Base-by-base conservation (phyloP, 2,888 invertebrate genomes). In the Linyphia triangularis region DNA sequence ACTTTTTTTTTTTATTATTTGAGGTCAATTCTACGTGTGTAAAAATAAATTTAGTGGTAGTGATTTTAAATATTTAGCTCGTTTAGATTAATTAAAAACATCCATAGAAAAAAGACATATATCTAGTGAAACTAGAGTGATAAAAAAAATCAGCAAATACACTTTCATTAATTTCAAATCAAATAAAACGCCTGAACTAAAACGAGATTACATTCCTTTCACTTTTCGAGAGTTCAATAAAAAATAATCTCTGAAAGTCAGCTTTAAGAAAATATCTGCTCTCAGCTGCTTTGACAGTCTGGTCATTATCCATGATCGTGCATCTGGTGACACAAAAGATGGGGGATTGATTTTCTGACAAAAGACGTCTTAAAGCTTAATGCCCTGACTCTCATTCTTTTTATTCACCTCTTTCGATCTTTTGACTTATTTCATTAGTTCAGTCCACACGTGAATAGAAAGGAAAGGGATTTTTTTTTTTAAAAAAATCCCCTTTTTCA, bases 281-380 rank as follows among this genome's bases (percentile, higher is more conserved):
- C n/a, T 57, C 19, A 30, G 10, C 7, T 22, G 28, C 37, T 75
- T 75, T 1, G 10, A 10, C 16, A 72, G 51, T 13, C 2, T 6
- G 33, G 33, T 37, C 75, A 59, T 75, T 75, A 59, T 33, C 30
- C 30, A 26, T 4, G 4, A 59, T 13, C 33, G 22, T 24, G 61
- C 75, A 59, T 75, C 28, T 75, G 75, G 75, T 75, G 33, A 59
- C 59, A 59, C 37, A 75, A 75, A 59, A 33, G 33, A 75, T 16
- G 75, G 1, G 33, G 61, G 37, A 75, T 75, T 75, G 75, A 75
- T 75, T 75, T 75, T 75, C 51, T 51, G 51, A 72, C 43, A 72
- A 72, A 75, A 19, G 61, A 28, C n/a, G 26, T 43, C 51, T 22
- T 9, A 4, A 9, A 16, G 16, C 51, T 51, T 28, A 73, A 73